Conservation (phyloP, 2,797 vertebrate species). For the Brachyrhaphis roseni region DNA sequence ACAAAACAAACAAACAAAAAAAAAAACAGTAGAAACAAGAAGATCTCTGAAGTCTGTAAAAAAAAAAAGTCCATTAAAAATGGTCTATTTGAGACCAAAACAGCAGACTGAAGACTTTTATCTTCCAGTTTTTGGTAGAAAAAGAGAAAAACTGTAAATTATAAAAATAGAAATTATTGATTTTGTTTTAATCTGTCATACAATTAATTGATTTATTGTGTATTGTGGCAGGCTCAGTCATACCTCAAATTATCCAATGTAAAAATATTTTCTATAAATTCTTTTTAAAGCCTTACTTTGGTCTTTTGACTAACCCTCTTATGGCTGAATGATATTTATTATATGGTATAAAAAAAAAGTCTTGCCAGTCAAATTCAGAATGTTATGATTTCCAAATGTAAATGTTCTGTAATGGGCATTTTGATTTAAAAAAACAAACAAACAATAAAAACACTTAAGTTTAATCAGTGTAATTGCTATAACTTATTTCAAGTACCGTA, state of each 20-base stretch:
- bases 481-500: not conserved
- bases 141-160: too few relatives aligned
- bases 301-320: not conserved
- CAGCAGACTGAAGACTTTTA: too few relatives aligned
- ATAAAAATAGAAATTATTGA: too few relatives aligned
- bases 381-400: not conserved
- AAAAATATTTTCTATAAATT: not conserved
- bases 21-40: too few relatives aligned
- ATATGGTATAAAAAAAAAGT: not conserved
- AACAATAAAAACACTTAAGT: too few relatives aligned
- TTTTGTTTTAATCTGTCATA: too few relatives aligned
- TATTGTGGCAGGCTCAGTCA: not conserved
- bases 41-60: too few relatives aligned
- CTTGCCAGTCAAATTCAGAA: not conserved
- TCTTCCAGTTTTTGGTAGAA: too few relatives aligned
- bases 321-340: not conserved
- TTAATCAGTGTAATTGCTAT: not conserved
- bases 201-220: too few relatives aligned
- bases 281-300: not conserved
- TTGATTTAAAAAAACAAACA: not conserved
- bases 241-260: not conserved
- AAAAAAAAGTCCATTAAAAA: too few relatives aligned
- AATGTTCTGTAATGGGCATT: not conserved
- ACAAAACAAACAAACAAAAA: too few relatives aligned
- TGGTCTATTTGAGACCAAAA: too few relatives aligned